A percentile compares a stretch with the other conserved stretches of the same genome.
Evolutionary conservation across 2,113 vertebrate species (phyloP).

Genomic region (Pachypanchax playfairii): DNA sequence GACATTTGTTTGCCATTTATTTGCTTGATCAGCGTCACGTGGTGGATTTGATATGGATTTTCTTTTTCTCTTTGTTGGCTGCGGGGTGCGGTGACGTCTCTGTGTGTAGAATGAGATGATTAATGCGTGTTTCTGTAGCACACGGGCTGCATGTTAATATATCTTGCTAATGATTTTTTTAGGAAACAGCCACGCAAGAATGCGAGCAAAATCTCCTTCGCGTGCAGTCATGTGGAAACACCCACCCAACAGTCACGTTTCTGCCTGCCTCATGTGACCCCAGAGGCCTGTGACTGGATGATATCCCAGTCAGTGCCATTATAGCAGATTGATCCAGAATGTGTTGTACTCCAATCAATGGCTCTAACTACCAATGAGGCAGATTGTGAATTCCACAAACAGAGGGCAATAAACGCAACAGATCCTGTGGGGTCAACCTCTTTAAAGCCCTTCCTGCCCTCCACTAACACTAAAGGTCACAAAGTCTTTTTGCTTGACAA

Average conservation of each 20-base stretch:
- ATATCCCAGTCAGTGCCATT: constrained; percentile 38
- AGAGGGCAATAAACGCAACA: constrained; percentile 64
- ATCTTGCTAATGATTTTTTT: constrained; percentile 31
- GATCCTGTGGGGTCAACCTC: constrained; percentile 51
- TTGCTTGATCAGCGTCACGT: constrained; percentile 8
- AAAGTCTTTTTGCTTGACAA: constrained; percentile 50
- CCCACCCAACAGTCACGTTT: constrained; percentile 19
- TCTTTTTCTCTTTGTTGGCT: constrained; percentile 64
- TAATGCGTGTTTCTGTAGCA: constrained; percentile 43
- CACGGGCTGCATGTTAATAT: constrained; percentile 21
- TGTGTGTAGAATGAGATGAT: constrained; percentile 36
- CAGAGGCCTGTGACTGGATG: constrained; percentile 28
- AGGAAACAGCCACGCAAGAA: constrained; percentile 29
- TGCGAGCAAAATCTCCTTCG: constrained; percentile 37
- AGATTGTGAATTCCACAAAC: constrained; percentile 65
- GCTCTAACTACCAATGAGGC: constrained; percentile 56
- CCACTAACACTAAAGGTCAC: constrained; percentile 62
- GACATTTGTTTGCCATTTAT: constrained; percentile 4
- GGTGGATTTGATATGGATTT: constrained; percentile 47
- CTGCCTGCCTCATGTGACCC: constrained; percentile 30
- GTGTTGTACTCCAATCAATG: constrained; percentile 64
- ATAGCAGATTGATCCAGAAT: constrained; percentile 66
- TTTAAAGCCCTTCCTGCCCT: constrained; percentile 36
- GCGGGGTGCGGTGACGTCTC: constrained; percentile 21
- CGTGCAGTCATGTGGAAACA: constrained; percentile 24